Percentiles rank a stretch among this genome's conserved stretches.
Evolutionary conservation across 2,113 vertebrate species (phyloP).

Genomic region (Jaculus jaculus): DNA sequence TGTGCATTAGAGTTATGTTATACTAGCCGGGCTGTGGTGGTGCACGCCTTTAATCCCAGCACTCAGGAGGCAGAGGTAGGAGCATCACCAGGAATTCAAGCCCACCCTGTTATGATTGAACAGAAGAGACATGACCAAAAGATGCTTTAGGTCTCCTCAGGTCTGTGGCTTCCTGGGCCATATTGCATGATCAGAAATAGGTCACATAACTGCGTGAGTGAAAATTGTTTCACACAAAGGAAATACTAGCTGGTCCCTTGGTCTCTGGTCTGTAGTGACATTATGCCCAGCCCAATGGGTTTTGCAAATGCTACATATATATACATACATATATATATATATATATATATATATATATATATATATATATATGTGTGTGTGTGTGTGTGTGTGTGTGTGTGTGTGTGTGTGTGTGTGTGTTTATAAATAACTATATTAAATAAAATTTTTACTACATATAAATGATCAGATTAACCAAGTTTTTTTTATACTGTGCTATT

Average conservation of each 20-base stretch:
- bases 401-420: too few relatives aligned
- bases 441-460: too few relatives aligned
- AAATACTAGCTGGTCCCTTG: rapidly evolving
- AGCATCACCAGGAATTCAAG: too few relatives aligned
- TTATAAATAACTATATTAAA: too few relatives aligned
- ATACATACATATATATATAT: too few relatives aligned
- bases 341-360: too few relatives aligned
- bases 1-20: not conserved
- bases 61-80: too few relatives aligned
- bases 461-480: not conserved
- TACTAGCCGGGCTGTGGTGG: too few relatives aligned
- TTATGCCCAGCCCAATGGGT: not conserved
- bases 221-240: not conserved
- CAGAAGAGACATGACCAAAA: not conserved
- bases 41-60: too few relatives aligned
- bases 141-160: not conserved
- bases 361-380: too few relatives aligned
- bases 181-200: not conserved
- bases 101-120: too few relatives aligned
- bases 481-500: not conserved
- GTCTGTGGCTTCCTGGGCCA: not conserved
- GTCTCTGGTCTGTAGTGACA: not conserved
- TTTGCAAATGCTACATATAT: not conserved
- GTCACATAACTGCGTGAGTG: not conserved
- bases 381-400: too few relatives aligned